Base-by-base conservation (phyloP, 2,113 vertebrate genomes). In the Mesoclemmys tuberculata region DNA sequence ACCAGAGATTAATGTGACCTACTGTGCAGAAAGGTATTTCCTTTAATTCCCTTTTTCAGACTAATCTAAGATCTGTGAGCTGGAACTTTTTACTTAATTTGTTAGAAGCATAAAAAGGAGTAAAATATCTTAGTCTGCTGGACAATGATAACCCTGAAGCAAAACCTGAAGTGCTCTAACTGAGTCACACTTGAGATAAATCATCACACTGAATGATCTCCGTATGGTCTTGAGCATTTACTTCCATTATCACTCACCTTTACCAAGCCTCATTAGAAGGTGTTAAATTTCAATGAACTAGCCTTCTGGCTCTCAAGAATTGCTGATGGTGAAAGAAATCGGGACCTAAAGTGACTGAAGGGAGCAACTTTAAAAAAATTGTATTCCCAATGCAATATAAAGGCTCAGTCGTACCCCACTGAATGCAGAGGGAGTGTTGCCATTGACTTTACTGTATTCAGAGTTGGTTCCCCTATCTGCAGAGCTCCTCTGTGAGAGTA, bases 11-110 rank as follows among this genome's bases (percentile, higher is more conserved):
- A 64, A 86, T 88, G 90, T 90, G 93, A 54, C 14, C 31, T 10
- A 4, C 93, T 95, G 75, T 87, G n/a, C 78, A 94, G 79, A 78
- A 96, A 88, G 79, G 4, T 6, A 85, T 88, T 95, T 94, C 85
- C 68, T 97, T 52, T n/a, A 27, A 48, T 86, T 95, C 35, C 35
- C 4, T 94, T 93, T 95, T 94, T 92, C 74, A 91, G 81, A 93
- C n/a, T 51, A 29, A 31, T 91, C 94, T 94, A 71, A 95, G 85
- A 87, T 93, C 68, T 94, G 75, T 78, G 19, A 92, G 46, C 46
- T 80, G 87, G 79, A 77, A 46, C 0, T 64, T 79, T 94, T 77
- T 64, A 14, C 94, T 58, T 80, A 64, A 92, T 87, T 86, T 93
- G 2, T 35, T 93, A 13, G 89, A 78, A 54, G 9, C 90, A 52